Conservation (phyloP, 2,113 vertebrate genomes). For the Strigops habroptila region DNA sequence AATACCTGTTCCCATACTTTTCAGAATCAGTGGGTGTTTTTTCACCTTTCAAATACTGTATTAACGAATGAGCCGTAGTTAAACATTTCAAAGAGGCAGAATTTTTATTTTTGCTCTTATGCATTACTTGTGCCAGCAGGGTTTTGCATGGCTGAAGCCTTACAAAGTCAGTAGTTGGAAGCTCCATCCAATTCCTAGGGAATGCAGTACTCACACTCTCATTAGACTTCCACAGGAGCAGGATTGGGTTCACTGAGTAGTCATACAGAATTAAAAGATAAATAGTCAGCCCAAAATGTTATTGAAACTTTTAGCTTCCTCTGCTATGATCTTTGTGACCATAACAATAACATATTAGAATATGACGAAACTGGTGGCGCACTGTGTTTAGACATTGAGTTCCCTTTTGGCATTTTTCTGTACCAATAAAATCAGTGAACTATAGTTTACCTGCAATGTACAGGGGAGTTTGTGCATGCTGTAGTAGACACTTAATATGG, state of each 20-base stretch:
- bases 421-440: neutral
- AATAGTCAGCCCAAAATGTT: constrained; percentile 23
- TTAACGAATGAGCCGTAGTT: neutral
- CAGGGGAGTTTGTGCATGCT: neutral
- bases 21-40: neutral
- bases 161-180: constrained; percentile 42
- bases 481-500: neutral
- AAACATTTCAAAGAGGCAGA: constrained; percentile 8
- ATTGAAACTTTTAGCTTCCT: constrained; percentile 11
- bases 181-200: constrained; percentile 41
- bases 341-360: neutral
- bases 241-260: constrained; percentile 48
- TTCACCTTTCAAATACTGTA: neutral
- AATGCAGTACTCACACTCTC: constrained; percentile 31
- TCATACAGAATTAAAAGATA: constrained; percentile 45
- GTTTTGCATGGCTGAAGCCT: constrained; percentile 63
- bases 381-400: neutral
- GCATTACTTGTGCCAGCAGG: constrained; percentile 15
- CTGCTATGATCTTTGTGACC: neutral
- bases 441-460: neutral
- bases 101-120: constrained; percentile 37
- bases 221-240: constrained; percentile 34
- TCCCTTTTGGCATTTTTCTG: neutral
- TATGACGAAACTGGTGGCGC: neutral
- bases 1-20: neutral